Conservation (phyloP, 2,113 vertebrate genomes). For the Ophiodon elongatus region DNA sequence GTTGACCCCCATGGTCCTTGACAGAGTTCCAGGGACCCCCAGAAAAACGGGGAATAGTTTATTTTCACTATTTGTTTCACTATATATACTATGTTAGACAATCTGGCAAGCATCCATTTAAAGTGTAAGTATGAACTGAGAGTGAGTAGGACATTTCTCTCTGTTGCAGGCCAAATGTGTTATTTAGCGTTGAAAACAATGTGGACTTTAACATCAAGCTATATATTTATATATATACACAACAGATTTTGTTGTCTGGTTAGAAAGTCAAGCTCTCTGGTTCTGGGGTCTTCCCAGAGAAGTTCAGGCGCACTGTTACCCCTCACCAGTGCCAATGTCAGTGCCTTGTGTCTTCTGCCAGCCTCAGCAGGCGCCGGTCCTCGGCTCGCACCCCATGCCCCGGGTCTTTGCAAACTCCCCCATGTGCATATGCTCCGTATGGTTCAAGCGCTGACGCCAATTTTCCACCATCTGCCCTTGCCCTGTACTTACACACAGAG, state of each 20-base stretch:
- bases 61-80: not conserved
- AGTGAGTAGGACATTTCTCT: not conserved
- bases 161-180: not conserved
- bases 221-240: not conserved
- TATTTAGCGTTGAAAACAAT: not conserved
- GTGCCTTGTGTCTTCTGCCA: slow-evolving; percentile 76
- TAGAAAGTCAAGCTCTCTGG: slow-evolving; percentile 1
- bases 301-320: slow-evolving; percentile 47
- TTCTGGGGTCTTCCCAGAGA: slow-evolving; percentile 32
- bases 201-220: not conserved
- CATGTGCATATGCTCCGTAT: slow-evolving; percentile 84
- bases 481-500: slow-evolving; percentile 73
- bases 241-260: not conserved
- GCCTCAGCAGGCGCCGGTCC: slow-evolving; percentile 73
- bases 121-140: not conserved
- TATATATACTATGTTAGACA: not conserved
- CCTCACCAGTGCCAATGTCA: slow-evolving; percentile 63
- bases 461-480: slow-evolving; percentile 84
- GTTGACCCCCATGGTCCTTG: no score
- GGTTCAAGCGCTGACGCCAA: slow-evolving; percentile 77
- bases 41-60: not conserved
- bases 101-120: not conserved
- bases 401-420: slow-evolving; percentile 80
- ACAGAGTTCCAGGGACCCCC: not conserved
- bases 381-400: slow-evolving; percentile 73